These are phyloP conservation scores for Callimorpha dominula DNA, from an alignment of 2,888 invertebrate species.

Conservation along the genomic window DNA sequence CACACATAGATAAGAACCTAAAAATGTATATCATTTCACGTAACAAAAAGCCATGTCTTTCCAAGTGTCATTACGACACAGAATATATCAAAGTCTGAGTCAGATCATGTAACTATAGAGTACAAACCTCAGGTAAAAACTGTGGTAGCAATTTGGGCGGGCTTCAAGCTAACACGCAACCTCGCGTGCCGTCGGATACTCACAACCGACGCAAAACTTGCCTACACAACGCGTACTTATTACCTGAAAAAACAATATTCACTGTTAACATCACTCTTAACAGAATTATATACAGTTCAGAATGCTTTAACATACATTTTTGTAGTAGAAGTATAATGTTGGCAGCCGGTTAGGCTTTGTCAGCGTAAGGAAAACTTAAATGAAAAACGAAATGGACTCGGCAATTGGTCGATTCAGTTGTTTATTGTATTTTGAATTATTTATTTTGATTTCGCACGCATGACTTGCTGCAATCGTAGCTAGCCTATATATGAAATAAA, in stretches of 20 bases:
- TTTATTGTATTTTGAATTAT: slow-evolving; percentile 59
- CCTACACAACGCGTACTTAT: slow-evolving; percentile 65
- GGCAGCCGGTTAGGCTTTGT: slow-evolving; percentile 43
- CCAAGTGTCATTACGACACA: slow-evolving; percentile 48
- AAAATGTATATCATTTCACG: neutral
- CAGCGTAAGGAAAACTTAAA: slow-evolving; percentile 51
- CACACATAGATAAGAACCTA: slow-evolving; percentile 4
- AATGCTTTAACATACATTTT: slow-evolving; percentile 42
- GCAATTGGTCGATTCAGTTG: slow-evolving; percentile 59
- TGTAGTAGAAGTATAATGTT: slow-evolving; percentile 34
- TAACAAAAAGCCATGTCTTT: slow-evolving; percentile 36
- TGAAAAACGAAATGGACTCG: slow-evolving; percentile 58
- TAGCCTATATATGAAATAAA: slow-evolving; percentile 13
- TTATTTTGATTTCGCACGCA: slow-evolving; percentile 57
- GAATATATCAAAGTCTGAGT: slow-evolving; percentile 50
- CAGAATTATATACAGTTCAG: slow-evolving; percentile 44
- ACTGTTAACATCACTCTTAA: slow-evolving; percentile 57
- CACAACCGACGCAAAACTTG: slow-evolving; percentile 61
- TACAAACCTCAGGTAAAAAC: slow-evolving; percentile 59
- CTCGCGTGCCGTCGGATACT: slow-evolving; percentile 79
- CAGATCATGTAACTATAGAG: slow-evolving; percentile 50
- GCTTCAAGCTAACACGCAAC: slow-evolving; percentile 70
- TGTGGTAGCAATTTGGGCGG: slow-evolving; percentile 60
- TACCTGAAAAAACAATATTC: slow-evolving; percentile 65
- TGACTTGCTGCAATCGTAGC: slow-evolving; percentile 43